Conservation (phyloP, 2,113 vertebrate species). For the Steatornis caripensis region DNA sequence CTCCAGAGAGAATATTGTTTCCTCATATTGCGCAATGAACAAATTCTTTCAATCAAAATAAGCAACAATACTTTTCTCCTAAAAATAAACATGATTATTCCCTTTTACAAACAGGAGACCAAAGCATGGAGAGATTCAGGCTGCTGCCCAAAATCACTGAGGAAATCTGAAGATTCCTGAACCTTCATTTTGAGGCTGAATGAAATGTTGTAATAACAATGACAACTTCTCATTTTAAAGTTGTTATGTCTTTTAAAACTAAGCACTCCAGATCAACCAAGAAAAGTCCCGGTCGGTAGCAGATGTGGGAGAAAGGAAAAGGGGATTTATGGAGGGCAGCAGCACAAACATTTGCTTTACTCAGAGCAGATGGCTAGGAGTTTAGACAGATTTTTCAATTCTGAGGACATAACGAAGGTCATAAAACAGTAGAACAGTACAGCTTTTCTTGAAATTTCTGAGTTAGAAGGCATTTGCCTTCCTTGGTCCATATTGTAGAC, state of each 20-base stretch:
- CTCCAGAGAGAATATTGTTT: neutral
- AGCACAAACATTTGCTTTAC: conserved; percentile 53
- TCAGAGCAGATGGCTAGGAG: conserved; percentile 12
- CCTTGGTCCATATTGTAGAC: neutral
- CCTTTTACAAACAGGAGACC: neutral
- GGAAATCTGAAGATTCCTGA: neutral
- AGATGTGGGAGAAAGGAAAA: conserved; percentile 47
- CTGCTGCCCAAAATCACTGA: neutral
- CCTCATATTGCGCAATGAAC: neutral
- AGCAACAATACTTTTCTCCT: neutral
- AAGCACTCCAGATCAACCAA: neutral
- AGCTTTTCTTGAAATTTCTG: neutral
- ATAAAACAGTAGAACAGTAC: neutral
- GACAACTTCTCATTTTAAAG: neutral
- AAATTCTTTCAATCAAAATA: neutral
- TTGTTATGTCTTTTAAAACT: neutral
- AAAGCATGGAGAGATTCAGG: neutral
- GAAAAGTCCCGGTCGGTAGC: conserved; percentile 10
- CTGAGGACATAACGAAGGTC: conserved; percentile 3
- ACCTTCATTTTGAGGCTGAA: neutral
- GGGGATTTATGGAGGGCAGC: conserved; percentile 34
- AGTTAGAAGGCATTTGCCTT: neutral
- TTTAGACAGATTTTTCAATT: conserved; percentile 35
- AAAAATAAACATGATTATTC: neutral
- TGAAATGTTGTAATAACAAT: neutral